Conservation (phyloP, 2,888 invertebrate genomes). For the Synanthedon formicaeformis region DNA sequence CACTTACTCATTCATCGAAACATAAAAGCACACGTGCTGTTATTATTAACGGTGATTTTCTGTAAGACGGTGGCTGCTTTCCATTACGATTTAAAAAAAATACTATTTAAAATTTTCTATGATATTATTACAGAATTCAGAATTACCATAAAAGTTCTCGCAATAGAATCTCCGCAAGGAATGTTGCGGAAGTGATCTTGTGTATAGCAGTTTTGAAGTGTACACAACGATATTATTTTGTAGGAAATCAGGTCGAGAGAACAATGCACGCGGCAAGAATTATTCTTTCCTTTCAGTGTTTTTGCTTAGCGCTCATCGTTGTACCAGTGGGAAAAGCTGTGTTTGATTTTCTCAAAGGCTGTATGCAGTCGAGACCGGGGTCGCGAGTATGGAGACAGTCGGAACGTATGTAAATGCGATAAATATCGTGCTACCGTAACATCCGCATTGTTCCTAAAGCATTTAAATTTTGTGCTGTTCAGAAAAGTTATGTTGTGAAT, state of each 20-base stretch:
- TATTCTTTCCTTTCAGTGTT: constrained; percentile 4
- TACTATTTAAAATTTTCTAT: too few relatives aligned
- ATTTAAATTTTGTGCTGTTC: neutral
- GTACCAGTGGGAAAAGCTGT: neutral
- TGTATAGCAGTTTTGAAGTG: constrained; percentile 4
- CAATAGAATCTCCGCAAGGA: too few relatives aligned
- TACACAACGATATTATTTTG: constrained; percentile 21
- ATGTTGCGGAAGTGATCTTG: neutral
- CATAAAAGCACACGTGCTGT: too few relatives aligned
- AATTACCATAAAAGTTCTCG: too few relatives aligned
- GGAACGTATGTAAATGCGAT: neutral
- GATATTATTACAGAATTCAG: too few relatives aligned
- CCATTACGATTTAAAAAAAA: too few relatives aligned
- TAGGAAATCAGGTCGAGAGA: constrained; percentile 15
- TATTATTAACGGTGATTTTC: too few relatives aligned
- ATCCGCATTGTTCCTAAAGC: neutral
- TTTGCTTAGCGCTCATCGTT: neutral
- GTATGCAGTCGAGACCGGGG: neutral
- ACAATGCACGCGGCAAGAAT: constrained; percentile 14
- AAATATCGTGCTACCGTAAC: neutral
- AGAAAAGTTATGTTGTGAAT: neutral
- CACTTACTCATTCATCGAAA: too few relatives aligned
- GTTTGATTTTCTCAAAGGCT: neutral
- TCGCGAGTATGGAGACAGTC: neutral
- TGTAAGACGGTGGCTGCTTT: too few relatives aligned